Evolutionary conservation across 2,113 vertebrate species (phyloP).

Genomic region (chimpanzee (Pan troglodytes)): NHGRI_mPanTro3-v2.1_pri NC_072411.2:60583501-60584000

Average conservation of each 20-base stretch:
- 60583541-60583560: no score
- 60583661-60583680: no score
- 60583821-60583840: not conserved
- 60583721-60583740: no score
- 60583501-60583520: not conserved
- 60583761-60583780: no score
- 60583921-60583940: not conserved
- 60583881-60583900: not conserved
- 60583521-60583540: no score
- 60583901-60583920: not conserved
- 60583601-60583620: not conserved
- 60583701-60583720: no score
- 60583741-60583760: no score
- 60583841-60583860: not conserved
- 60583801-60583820: not conserved
- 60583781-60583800: no score
- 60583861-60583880: not conserved
- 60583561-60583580: not conserved
- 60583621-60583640: no score
- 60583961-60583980: not conserved
- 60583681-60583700: no score
- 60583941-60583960: not conserved
- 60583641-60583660: no score
- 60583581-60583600: not conserved
- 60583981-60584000: constrained; percentile 37